Evolutionary conservation across 2,797 vertebrate genomes (phyloP).

Genomic region (Harpagifer antarcticus): DNA sequence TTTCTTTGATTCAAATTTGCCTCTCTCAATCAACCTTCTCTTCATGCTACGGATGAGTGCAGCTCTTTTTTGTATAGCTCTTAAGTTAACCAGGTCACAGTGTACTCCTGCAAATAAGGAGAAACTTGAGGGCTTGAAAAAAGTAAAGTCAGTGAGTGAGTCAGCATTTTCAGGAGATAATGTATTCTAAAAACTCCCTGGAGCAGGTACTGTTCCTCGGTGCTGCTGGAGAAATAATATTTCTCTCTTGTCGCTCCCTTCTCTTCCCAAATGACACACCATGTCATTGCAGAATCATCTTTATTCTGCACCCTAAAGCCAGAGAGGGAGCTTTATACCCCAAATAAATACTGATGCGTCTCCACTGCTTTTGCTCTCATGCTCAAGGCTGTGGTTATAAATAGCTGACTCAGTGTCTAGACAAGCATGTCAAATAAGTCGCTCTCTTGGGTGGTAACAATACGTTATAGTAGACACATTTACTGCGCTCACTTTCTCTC

Average conservation of each 20-base stretch:
- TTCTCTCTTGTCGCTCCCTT: constrained; percentile 4
- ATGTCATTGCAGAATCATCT: not conserved
- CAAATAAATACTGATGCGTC: constrained; percentile 32
- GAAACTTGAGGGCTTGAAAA: constrained; percentile 21
- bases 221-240: constrained; percentile 20
- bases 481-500: constrained; percentile 20
- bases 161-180: constrained; percentile 64
- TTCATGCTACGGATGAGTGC: not conserved
- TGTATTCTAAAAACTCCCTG: constrained; percentile 53
- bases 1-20: constrained; percentile 12
- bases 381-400: constrained; percentile 52
- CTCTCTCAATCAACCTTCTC: constrained; percentile 15
- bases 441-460: constrained; percentile 32
- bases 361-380: constrained; percentile 10
- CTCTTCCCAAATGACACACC: constrained; percentile 8
- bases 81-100: constrained; percentile 48
- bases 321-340: constrained; percentile 11
- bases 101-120: constrained; percentile 40
- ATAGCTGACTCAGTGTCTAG: constrained; percentile 57
- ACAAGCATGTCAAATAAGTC: constrained; percentile 42
- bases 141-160: constrained; percentile 47
- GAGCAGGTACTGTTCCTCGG: constrained; percentile 40
- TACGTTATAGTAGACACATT: constrained; percentile 28
- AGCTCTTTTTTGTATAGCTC: constrained; percentile 14
- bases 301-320: constrained; percentile 18